Percentiles rank a stretch among this genome's conserved stretches.
Conservation (phyloP, 2,113 vertebrate species). For the Scalopus aquaticus region DNA sequence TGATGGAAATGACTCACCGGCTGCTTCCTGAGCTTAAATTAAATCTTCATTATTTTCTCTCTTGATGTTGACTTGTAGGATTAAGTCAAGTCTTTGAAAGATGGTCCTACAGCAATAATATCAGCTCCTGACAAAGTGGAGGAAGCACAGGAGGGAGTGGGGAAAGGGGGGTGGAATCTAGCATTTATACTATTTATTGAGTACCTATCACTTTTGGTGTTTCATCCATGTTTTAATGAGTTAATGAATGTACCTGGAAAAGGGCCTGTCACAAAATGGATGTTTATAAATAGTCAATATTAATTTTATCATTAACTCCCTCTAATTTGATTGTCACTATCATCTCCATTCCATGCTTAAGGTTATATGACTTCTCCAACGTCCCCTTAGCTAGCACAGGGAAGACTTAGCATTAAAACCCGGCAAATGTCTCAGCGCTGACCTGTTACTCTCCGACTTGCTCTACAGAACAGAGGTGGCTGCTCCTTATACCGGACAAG, state of each 20-base stretch:
- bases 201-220: not conserved
- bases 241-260: not conserved
- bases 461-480: not conserved
- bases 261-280: not conserved
- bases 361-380: not conserved
- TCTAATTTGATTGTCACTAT: constrained; percentile 1
- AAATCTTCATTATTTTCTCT: constrained; percentile 50
- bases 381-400: not conserved
- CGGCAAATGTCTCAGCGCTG: not conserved
- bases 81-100: constrained; percentile 32
- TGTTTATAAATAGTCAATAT: not conserved
- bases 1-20: constrained; percentile 65
- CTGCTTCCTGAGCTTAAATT: constrained; percentile 33
- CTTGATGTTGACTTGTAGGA: constrained; percentile 26
- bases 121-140: not conserved
- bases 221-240: not conserved
- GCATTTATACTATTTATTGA: not conserved
- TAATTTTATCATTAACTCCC: not conserved
- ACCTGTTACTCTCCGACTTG: not conserved
- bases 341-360: constrained; percentile 3
- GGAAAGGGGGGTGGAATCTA: not conserved
- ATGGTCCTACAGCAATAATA: not conserved
- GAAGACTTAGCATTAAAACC: not conserved
- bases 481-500: not conserved
- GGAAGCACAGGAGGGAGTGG: not conserved